Percentiles rank a stretch among this genome's conserved stretches.
Evolutionary conservation across 2,797 vertebrate genomes (phyloP).

Genomic region (Nannoperca australis): DNA sequence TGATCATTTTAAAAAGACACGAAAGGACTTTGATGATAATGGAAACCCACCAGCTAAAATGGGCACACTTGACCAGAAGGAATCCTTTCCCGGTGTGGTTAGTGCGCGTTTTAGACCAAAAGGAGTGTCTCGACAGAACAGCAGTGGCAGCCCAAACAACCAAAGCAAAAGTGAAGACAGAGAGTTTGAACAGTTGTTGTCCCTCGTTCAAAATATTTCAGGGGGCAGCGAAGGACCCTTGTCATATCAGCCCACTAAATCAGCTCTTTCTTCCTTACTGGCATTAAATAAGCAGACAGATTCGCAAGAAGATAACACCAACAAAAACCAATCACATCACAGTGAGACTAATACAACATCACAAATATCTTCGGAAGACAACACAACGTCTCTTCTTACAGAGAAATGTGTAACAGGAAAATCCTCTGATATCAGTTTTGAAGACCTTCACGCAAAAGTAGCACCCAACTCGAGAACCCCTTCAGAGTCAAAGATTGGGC

Average conservation of each 20-base stretch:
- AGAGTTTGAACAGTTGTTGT: conserved; percentile 72
- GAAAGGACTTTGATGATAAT: conserved; percentile 67
- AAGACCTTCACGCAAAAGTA: conserved; percentile 83
- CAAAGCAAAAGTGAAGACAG: conserved; percentile 53
- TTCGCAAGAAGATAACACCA: conserved; percentile 14
- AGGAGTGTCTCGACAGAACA: conserved; percentile 63
- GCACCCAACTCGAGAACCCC: conserved; percentile 75
- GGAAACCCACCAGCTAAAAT: conserved; percentile 62
- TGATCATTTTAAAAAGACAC: conserved; percentile 37
- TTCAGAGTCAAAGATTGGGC: conserved; percentile 69
- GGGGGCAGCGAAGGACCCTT: conserved; percentile 61
- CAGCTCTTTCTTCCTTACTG: conserved; percentile 51
- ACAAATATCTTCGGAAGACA: conserved; percentile 1
- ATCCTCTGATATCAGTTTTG: conserved; percentile 68
- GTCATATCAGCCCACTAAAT: conserved; percentile 72
- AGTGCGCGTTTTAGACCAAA: conserved; percentile 79
- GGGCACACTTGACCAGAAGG: conserved; percentile 2
- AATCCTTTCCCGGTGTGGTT: conserved; percentile 60
- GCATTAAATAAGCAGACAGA: conserved; percentile 40
- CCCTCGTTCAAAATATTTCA: conserved; percentile 70
- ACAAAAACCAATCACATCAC: conserved; percentile 1
- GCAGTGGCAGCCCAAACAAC: conserved; percentile 56
- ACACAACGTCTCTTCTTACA: not conserved
- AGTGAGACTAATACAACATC: conserved; percentile 1
- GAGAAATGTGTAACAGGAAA: conserved; percentile 28